Conservation (phyloP, 1,140 invertebrate species). For the Idris sp. region DNA sequence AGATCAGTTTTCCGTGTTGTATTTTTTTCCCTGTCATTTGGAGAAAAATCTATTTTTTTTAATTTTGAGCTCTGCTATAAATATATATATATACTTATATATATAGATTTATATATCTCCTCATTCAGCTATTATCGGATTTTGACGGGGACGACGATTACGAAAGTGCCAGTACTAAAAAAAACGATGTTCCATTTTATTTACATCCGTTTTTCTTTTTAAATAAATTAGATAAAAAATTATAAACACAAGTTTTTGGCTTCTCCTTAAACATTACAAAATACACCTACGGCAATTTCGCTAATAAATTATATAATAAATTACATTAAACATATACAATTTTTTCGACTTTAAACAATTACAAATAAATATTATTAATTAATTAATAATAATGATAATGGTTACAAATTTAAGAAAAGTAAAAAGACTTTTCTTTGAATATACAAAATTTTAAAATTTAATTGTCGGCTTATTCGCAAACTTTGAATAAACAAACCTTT, state of each 20-base stretch:
- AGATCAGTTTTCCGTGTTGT: constrained; percentile 75
- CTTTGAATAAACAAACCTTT: no score
- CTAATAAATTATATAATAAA: constrained; percentile 57
- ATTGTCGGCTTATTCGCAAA: no score
- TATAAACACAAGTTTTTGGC: constrained; percentile 43
- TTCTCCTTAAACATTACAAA: constrained; percentile 41
- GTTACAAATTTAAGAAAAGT: no score
- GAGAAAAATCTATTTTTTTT: constrained; percentile 4
- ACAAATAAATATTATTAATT: constrained; percentile 33
- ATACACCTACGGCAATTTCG: constrained; percentile 28
- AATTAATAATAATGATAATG: no score
- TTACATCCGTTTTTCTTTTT: no score
- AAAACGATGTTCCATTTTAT: no score
- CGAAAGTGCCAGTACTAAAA: no score
- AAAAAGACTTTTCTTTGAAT: no score
- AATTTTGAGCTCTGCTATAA: constrained; percentile 52
- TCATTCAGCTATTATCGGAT: no score
- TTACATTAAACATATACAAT: constrained; percentile 52
- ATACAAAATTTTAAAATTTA: no score
- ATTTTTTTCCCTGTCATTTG: constrained; percentile 40
- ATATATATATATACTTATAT: no score
- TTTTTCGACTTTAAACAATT: constrained; percentile 16
- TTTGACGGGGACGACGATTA: constrained; percentile 20
- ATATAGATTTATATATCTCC: no score
- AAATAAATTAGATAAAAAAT: constrained; percentile 38